Base-by-base conservation (phyloP, 2,888 invertebrate genomes). In the Luperina testacea region DNA sequence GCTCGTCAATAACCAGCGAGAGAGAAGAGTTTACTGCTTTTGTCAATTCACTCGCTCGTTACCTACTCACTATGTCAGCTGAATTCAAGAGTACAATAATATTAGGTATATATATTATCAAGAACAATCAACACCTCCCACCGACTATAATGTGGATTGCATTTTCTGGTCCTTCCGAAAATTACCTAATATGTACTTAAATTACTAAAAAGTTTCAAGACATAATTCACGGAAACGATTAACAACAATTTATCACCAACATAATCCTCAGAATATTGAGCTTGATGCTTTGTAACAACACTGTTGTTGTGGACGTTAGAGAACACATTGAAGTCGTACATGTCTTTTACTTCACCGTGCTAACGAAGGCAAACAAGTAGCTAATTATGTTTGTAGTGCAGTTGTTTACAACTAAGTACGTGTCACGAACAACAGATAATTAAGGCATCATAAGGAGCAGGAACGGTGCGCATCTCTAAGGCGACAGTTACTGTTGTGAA, bases 401-500 rank as follows among this genome's bases (percentile, higher is more conserved):
- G 77, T 87, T 89, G 84, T 89, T 86, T 82, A 87, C 85, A 83
- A 85, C 72, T 84, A 73, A 87, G 72, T 82, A 85, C 81, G 84
- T 84, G 88, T 88, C 89, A 88, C 87, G 87, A 86, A 90, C 91
- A 90, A 86, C 81, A 86, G 89, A 85, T 90, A 92, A 93, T 92
- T 92, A 93, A 86, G 89, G 89, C 90, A 88, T 87, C 91, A 91
- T 91, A 91, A 90, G 88, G 87, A 89, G 87, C 78, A 75, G 87
- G 86, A 85, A 87, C 75, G 72, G 83, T 71, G 81, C 84, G 87
- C 83, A 77, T 72, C 82, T 77, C 69, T 75, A 78, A 85, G 87
- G 87, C 86, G 87, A 89, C 89, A 89, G 90, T 89, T 84, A 88
- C 85, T 90, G 91, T 84, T 89, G 90, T 91, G 92, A 93, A 93